phyloP scores from a whole-genome alignment of 2,797 vertebrate genomes.

The Nyctalus aviator region DNA sequence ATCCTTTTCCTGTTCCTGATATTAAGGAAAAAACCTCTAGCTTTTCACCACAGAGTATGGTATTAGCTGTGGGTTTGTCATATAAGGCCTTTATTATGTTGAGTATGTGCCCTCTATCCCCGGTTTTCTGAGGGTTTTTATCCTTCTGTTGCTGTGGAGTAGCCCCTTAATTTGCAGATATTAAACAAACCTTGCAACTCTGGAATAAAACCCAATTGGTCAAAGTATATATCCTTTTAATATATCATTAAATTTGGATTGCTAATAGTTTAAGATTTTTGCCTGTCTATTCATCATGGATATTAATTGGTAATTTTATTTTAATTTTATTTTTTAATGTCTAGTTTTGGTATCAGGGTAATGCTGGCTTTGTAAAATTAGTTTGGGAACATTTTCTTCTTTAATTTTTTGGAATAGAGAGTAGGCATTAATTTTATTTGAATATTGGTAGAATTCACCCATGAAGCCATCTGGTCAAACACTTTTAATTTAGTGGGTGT shows the following conservation, averaged over 20 bases:
- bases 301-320: neutral
- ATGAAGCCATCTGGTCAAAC: neutral
- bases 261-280: neutral
- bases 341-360: neutral
- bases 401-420: neutral
- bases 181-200: neutral
- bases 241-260: neutral
- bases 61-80: too few relatives aligned
- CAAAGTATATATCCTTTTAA: neutral
- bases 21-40: neutral
- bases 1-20: neutral
- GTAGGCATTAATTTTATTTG: neutral
- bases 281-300: neutral
- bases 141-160: neutral
- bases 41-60: neutral
- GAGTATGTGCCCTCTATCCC: neutral
- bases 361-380: too few relatives aligned
- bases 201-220: neutral
- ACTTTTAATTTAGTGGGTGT: neutral
- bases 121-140: neutral
- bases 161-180: neutral
- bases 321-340: neutral
- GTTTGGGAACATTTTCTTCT: neutral
- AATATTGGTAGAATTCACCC: neutral
- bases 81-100: too few relatives aligned